Evolutionary conservation across 2,113 vertebrate species (phyloP), one percentile per base, ranked within the genome.

Genomic region (Brachirus orientalis): DNA sequence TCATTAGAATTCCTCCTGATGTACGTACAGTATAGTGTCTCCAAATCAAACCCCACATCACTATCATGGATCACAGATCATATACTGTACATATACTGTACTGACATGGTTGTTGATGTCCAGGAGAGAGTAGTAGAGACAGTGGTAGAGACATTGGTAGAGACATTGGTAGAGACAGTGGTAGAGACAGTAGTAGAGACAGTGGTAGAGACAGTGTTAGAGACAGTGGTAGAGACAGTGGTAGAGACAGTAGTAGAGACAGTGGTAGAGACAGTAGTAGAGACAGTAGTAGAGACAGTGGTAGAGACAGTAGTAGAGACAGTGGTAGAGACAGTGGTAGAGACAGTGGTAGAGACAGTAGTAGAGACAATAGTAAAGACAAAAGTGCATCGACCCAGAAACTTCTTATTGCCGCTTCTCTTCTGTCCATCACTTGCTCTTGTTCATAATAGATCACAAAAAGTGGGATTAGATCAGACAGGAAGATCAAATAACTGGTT

Each of bases 361-460:
- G n/a, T n/a, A n/a, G n/a, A n/a, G n/a, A n/a, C n/a, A n/a, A n/a
- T n/a, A n/a, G n/a, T n/a, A n/a, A n/a, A n/a, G n/a, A 50, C 36
- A 65, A 36, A 58, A 79, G 19, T 38, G 14, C 51, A 71, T 52
- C 45, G 18, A 47, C 28, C 20, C 72, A 55, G 50, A 67, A 72
- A 64, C 60, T 18, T 63, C 43, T 74, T 37, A 75, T 52, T 37
- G 38, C 10, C 10, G 5, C 66, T 51, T 48, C 16, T 20, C 70
- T 55, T 47, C 51, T 55, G 61, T 43, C 22, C 0, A 40, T 14
- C 22, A 4, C n/a, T 50, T 45, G 0, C 60, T 59, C 77, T 72
- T 54, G 57, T 92, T 84, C 89, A 92, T 91, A 92, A 93, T 92
- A 90, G 85, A 92, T 92, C 91, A 92, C 80, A 90, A 84, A 88